phyloP scores from a whole-genome alignment of 2,888 invertebrate species.

The Drosophila nr. fundita region DNA sequence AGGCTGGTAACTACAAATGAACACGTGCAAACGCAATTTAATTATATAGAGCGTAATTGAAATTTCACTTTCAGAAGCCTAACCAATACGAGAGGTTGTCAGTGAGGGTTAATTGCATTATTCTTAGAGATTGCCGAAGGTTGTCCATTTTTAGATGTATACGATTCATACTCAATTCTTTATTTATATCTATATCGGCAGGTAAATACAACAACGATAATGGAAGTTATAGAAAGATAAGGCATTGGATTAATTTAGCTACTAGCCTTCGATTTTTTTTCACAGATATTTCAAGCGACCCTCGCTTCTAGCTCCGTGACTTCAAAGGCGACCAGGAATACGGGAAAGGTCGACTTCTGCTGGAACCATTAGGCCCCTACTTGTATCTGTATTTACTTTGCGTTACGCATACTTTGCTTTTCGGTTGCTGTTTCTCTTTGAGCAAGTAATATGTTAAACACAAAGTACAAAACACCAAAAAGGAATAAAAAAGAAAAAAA shows the following conservation, averaged over 20 bases:
- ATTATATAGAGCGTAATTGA: slow-evolving; percentile 52
- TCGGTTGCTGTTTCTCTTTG: slow-evolving; percentile 30
- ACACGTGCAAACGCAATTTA: slow-evolving; percentile 66
- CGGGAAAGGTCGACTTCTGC: slow-evolving; percentile 11
- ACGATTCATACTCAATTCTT: neutral
- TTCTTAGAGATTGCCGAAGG: neutral
- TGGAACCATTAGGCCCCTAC: slow-evolving; percentile 9
- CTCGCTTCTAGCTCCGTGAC: slow-evolving; percentile 24
- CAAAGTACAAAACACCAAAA: slow-evolving; percentile 2
- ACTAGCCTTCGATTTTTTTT: neutral
- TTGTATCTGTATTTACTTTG: slow-evolving; percentile 70
- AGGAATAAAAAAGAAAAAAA: slow-evolving; percentile 1
- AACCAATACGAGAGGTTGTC: neutral
- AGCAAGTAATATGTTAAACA: slow-evolving; percentile 14
- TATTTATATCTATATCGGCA: neutral
- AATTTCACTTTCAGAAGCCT: slow-evolving; percentile 19
- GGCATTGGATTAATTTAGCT: neutral
- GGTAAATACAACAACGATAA: neutral
- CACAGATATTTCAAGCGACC: slow-evolving; percentile 3
- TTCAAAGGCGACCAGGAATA: slow-evolving; percentile 42
- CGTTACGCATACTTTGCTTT: slow-evolving; percentile 59
- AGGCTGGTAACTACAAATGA: slow-evolving; percentile 46
- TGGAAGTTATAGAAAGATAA: neutral
- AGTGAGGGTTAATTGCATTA: slow-evolving; percentile 1
- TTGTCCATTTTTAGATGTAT: neutral